Conservation (phyloP, 2,888 invertebrate genomes). For the Drosophila recens region DNA sequence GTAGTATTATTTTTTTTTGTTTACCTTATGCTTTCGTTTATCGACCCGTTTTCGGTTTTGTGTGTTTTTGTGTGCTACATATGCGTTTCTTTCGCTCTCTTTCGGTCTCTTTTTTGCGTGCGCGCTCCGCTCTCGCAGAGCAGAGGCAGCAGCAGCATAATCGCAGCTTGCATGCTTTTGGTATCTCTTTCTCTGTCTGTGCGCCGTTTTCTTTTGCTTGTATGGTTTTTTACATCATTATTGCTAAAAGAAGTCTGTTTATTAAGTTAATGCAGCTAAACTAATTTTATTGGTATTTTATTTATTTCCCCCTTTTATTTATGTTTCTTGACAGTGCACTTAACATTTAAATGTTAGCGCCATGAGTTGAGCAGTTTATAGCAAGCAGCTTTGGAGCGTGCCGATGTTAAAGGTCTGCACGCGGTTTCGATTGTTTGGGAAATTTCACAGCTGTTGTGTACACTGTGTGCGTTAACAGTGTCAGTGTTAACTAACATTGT, state of each 20-base stretch:
- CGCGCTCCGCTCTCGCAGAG: conserved; percentile 43
- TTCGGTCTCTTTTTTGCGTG: conserved; percentile 34
- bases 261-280: background rate
- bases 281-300: background rate
- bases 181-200: conserved; percentile 11
- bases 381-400: conserved; percentile 41
- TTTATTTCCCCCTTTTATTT: conserved; percentile 5
- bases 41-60: conserved; percentile 73
- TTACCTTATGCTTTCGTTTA: conserved; percentile 80
- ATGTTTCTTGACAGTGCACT: background rate
- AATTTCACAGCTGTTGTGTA: conserved; percentile 54
- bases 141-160: conserved; percentile 44
- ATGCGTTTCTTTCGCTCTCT: conserved; percentile 58
- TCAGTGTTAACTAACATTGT: conserved; percentile 17
- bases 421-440: conserved; percentile 56
- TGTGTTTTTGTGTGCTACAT: conserved; percentile 75
- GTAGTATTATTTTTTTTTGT: conserved; percentile 67
- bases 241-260: background rate
- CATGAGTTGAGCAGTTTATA: conserved; percentile 4
- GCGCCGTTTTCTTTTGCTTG: conserved; percentile 4
- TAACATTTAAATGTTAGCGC: conserved; percentile 38
- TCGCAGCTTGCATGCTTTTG: conserved; percentile 52
- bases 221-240: background rate
- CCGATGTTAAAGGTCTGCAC: conserved; percentile 30
- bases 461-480: conserved; percentile 41